Evolutionary conservation across 2,113 vertebrate species (phyloP).

Genomic region (Pseudonaja textilis): DNA sequence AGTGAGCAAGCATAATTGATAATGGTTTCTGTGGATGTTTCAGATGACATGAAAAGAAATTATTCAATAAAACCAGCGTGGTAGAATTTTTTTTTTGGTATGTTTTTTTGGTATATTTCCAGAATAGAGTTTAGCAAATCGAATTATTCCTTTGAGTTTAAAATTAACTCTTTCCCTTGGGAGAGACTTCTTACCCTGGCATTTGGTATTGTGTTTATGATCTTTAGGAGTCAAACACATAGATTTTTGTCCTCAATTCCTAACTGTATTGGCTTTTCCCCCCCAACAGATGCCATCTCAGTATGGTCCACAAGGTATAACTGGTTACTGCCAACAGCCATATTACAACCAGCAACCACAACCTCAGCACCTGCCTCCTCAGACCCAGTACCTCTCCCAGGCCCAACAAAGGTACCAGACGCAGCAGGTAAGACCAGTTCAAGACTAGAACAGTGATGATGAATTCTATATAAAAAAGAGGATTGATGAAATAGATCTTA

Average conservation of each 20-base stretch:
- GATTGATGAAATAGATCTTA: background rate
- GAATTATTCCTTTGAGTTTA: background rate
- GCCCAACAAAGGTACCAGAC: conserved; percentile 84
- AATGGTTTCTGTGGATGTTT: conserved; percentile 3
- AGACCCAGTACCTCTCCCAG: conserved; percentile 80
- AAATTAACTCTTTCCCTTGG: background rate
- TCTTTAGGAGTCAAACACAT: background rate
- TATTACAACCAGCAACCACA: conserved; percentile 93
- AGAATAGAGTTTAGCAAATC: background rate
- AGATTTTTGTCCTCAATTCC: conserved; percentile 38
- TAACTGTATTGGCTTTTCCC: conserved; percentile 58
- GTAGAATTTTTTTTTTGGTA: background rate
- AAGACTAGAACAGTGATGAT: fast-evolving
- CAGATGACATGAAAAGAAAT: background rate
- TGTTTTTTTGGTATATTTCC: background rate
- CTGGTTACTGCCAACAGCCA: conserved; percentile 87
- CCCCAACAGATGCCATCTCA: conserved; percentile 88
- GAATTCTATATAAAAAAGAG: background rate
- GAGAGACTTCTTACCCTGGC: background rate
- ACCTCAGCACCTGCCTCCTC: conserved; percentile 79
- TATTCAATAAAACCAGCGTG: background rate
- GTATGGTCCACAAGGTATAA: conserved; percentile 88
- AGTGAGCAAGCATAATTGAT: background rate
- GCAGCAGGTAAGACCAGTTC: conserved; percentile 81
- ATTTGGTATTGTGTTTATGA: background rate